Base-by-base conservation (phyloP, 1,140 invertebrate genomes). In the Drosophila ogumai region DNA sequence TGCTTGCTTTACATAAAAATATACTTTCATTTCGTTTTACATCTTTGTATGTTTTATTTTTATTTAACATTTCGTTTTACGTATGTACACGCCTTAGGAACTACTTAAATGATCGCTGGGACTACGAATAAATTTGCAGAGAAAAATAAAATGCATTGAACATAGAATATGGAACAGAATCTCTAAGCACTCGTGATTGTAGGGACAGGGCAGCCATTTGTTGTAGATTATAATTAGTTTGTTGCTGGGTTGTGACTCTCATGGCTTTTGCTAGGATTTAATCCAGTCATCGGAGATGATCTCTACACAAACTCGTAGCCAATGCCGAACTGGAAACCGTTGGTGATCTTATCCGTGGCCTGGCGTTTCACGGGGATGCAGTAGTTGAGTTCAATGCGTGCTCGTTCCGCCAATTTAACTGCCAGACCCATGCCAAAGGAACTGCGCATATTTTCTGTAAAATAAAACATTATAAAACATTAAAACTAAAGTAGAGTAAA, bases 321-420 rank as follows among this genome's bases (percentile, higher is more conserved):
- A 81, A 93, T 92, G 36, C 91, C 92, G 63, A 92, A 91, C 76
- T 93, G 92, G 66, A 93, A 92, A 52, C 90, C 91, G 56, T 88
- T 73, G 1, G 55, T 9, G 7, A 56, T 19, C 40, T 79, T 84
- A 64, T 92, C 91, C 13, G 74, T 78, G 25, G 40, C 34, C 68
- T 80, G 82, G 15, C 73, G 74, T 4, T 73, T 64, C 44, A 92
- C 22, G 3, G 92, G 92, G 41, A 92, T 55, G 57, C 92, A 93
- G 57, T 93, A 93, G 77, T 93, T 93, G 0, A 93, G 69, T 61
- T 93, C 92, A 36, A 93, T 92, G 31, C 92, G 87, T n/a, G 92
- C 92, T 38, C 90, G 74, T 66, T 92, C 90, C 6, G 90, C 92
- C 59, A 93, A 64, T 34, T 92, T 91, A 9, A 92, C 64, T 7